These are phyloP conservation scores for Motacilla tschutschensis DNA, from an alignment of 2,113 vertebrate species.

Conservation along the genomic window DNA sequence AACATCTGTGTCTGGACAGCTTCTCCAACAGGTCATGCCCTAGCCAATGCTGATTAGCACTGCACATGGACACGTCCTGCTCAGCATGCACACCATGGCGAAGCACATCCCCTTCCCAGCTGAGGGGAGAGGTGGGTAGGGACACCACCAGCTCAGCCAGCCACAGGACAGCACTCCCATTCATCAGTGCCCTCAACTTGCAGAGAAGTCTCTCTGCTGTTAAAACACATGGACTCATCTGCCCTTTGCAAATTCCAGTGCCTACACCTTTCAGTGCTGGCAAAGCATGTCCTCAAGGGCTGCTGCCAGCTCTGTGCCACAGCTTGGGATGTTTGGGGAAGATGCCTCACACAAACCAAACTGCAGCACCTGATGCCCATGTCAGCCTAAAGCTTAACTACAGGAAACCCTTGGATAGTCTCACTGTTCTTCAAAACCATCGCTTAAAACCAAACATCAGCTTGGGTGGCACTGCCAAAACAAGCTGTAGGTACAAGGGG, in stretches of 20 bases:
- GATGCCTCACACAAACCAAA: not conserved
- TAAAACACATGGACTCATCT: not conserved
- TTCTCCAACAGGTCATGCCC: not conserved
- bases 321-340: not conserved
- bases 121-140: not conserved
- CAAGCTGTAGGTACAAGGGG: not conserved
- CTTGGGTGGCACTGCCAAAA: not conserved
- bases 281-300: not conserved
- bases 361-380: fast-evolving
- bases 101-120: not conserved
- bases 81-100: not conserved
- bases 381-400: not conserved
- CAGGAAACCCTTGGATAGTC: not conserved
- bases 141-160: fast-evolving
- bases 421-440: not conserved
- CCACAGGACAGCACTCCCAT: not conserved
- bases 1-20: not conserved
- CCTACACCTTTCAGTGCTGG: not conserved
- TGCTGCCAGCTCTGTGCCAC: not conserved
- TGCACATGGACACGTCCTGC: not conserved
- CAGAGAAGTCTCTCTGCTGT: not conserved
- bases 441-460: not conserved
- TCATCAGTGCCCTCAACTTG: not conserved
- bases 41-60: not conserved
- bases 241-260: not conserved